Evolutionary conservation across 2,888 invertebrate genomes (phyloP).

Genomic region (Lasius platythorax): DNA sequence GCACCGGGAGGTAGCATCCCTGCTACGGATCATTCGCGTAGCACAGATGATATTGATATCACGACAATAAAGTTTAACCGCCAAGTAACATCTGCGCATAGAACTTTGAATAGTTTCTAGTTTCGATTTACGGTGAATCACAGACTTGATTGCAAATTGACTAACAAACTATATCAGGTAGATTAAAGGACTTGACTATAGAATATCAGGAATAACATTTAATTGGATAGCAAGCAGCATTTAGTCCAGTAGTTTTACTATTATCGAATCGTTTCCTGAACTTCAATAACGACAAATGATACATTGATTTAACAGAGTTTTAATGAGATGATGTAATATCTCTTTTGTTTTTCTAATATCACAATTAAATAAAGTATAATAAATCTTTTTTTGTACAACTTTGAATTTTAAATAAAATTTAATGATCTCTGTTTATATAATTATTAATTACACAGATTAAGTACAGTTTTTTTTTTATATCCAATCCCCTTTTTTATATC

Average conservation of each 20-base stretch:
- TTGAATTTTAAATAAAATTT: background rate
- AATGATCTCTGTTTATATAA: background rate
- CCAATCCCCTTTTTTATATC: background rate
- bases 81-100: constrained; percentile 46
- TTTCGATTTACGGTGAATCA: constrained; percentile 29
- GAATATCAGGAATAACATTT: constrained; percentile 37
- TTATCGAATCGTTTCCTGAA: constrained; percentile 10
- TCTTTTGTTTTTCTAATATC: background rate
- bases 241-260: background rate
- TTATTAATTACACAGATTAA: background rate
- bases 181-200: constrained; percentile 12
- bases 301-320: background rate
- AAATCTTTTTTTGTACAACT: background rate
- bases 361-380: background rate
- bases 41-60: constrained; percentile 49
- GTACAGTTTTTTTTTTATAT: background rate
- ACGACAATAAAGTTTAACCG: constrained; percentile 49
- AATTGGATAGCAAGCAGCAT: constrained; percentile 8
- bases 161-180: constrained; percentile 34
- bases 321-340: background rate
- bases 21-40: constrained; percentile 18
- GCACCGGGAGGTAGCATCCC: background rate
- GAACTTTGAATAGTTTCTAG: constrained; percentile 24
- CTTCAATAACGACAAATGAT: background rate
- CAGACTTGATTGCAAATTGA: constrained; percentile 34